Percentiles rank a stretch among this genome's conserved stretches.
phyloP scores from a whole-genome alignment of 2,888 invertebrate species.

The Oxycera nigricornis region DNA sequence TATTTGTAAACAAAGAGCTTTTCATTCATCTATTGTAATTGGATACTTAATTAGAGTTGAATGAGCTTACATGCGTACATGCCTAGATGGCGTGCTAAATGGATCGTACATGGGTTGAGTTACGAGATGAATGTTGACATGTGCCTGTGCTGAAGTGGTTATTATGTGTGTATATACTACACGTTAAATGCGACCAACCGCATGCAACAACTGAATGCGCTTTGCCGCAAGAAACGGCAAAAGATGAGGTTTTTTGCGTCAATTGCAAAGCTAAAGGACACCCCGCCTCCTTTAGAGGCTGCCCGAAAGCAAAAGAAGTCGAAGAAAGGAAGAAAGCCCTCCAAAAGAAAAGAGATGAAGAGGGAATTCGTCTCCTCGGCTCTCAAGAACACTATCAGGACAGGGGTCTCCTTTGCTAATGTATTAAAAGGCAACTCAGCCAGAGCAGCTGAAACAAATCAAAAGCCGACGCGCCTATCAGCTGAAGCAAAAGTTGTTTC shows the following conservation, averaged over 20 bases:
- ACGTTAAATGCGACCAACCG: neutral
- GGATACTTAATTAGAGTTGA: no score
- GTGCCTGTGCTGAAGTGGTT: no score
- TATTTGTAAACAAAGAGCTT: no score
- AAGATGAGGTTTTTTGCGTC: neutral
- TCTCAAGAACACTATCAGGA: neutral
- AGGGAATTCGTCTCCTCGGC: neutral
- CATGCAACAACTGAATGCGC: neutral
- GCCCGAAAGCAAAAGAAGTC: neutral
- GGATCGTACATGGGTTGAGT: no score
- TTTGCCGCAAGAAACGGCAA: neutral
- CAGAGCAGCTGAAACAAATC: neutral
- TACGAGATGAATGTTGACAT: no score
- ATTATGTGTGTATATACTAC: no score
- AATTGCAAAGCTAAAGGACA: neutral
- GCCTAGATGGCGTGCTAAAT: no score
- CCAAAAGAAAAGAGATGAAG: neutral
- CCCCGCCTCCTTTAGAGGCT: neutral
- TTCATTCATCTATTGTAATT: no score
- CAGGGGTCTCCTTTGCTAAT: neutral
- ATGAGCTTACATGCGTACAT: no score
- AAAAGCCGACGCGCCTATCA: neutral
- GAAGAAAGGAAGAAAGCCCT: neutral
- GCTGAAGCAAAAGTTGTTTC: neutral
- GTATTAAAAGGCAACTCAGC: neutral